Conservation (phyloP, 2,888 invertebrate genomes). For the Opisthograptis luteolata region DNA sequence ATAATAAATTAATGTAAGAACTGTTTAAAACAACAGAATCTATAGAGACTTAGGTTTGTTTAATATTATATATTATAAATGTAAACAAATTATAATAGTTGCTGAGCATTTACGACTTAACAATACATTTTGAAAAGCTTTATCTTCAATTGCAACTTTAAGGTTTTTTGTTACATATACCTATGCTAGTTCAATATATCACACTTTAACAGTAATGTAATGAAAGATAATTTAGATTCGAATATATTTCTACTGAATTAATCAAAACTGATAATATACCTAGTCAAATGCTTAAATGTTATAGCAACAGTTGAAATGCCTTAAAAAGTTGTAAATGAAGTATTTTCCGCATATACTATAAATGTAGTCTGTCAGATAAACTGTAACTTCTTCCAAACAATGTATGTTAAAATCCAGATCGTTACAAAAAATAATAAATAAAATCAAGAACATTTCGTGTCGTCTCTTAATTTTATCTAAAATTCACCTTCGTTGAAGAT, state of each 20-base stretch:
- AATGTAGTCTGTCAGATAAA: conserved; percentile 52
- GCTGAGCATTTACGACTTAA: conserved; percentile 47
- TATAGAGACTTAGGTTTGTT: conserved; percentile 46
- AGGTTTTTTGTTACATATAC: conserved; percentile 2
- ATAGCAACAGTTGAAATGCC: conserved; percentile 8
- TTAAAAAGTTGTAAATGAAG: conserved; percentile 55
- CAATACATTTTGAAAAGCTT: conserved; percentile 54
- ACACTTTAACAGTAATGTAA: neutral
- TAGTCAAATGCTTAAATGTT: neutral
- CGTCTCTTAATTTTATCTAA: conserved; percentile 50
- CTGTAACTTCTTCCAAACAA: conserved; percentile 64
- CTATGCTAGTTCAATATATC: neutral
- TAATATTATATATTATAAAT: conserved; percentile 41
- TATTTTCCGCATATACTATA: conserved; percentile 57
- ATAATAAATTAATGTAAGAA: conserved; percentile 21
- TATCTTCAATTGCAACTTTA: conserved; percentile 56
- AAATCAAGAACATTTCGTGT: conserved; percentile 62
- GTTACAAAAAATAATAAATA: conserved; percentile 71
- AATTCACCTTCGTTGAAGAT: conserved; percentile 44
- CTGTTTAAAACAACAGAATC: conserved; percentile 41
- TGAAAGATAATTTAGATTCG: neutral
- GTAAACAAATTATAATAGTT: conserved; percentile 47
- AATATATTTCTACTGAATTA: conserved; percentile 1
- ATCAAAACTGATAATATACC: neutral
- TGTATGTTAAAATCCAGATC: conserved; percentile 69